Evolutionary conservation across 2,113 vertebrate species (phyloP).

Genomic region (Polyodon spathula): DNA sequence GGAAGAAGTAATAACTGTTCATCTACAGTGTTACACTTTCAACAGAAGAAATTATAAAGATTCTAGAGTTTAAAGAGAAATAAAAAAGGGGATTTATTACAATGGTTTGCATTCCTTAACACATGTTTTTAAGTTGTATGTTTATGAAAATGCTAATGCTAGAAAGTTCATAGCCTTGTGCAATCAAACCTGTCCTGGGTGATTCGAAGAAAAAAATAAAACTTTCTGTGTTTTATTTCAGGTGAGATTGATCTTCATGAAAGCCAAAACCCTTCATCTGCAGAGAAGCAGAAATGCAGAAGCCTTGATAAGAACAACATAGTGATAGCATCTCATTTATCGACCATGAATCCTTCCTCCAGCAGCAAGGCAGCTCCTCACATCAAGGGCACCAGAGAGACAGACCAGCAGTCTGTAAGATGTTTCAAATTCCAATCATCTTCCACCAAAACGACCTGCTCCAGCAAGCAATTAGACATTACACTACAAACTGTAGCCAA

Average conservation of each 20-base stretch:
- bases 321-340: constrained; percentile 27
- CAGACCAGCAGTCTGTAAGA: background rate
- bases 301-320: constrained; percentile 28
- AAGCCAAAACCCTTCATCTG: constrained; percentile 14
- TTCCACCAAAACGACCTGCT: background rate
- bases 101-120: too few species aligned
- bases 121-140: too few species aligned
- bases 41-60: too few species aligned
- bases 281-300: constrained; percentile 27
- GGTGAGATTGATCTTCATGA: constrained; percentile 18
- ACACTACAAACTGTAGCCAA: background rate
- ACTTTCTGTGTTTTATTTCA: constrained; percentile 16
- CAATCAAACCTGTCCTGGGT: too few species aligned
- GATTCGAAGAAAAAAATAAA: constrained; percentile 7
- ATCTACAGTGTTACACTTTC: too few species aligned
- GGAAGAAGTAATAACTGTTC: too few species aligned
- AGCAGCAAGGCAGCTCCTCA: background rate
- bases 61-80: too few species aligned
- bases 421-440: background rate
- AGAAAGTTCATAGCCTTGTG: too few species aligned
- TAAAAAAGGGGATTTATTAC: too few species aligned
- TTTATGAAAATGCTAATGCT: too few species aligned
- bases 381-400: background rate
- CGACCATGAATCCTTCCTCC: background rate
- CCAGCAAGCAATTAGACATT: background rate